phyloP scores from a whole-genome alignment of 2,113 vertebrate genomes.

The Tragelaphus imberbis region DNA sequence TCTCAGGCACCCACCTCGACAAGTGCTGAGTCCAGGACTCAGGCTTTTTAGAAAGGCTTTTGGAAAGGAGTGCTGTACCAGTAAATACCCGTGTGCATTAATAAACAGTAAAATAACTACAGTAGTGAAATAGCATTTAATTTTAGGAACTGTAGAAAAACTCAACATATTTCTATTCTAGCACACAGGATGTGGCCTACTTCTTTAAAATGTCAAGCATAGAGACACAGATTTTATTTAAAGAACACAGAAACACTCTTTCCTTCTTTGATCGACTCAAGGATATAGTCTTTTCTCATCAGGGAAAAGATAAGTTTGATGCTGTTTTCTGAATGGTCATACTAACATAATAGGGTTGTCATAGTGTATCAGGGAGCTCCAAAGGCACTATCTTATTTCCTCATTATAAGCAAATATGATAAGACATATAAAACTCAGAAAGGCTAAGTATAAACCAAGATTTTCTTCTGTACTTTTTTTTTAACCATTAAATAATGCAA shows the following conservation, averaged over 20 bases:
- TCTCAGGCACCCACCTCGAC: neutral
- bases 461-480: neutral
- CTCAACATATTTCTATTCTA: conserved; percentile 42
- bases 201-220: conserved; percentile 65
- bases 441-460: neutral
- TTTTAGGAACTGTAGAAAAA: conserved; percentile 41
- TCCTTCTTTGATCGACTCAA: conserved; percentile 27
- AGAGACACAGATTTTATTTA: conserved; percentile 66
- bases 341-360: neutral
- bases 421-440: conserved; percentile 6
- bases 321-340: neutral
- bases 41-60: conserved; percentile 34
- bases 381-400: neutral
- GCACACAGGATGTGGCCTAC: conserved; percentile 60
- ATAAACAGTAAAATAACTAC: conserved; percentile 55
- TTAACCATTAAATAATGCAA: conserved; percentile 1
- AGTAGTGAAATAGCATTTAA: conserved; percentile 44
- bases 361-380: neutral
- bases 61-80: neutral
- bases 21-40: neutral
- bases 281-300: neutral
- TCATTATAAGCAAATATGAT: neutral
- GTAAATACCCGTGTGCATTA: neutral
- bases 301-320: neutral
- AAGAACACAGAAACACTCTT: conserved; percentile 54